Evolutionary conservation across 2,888 invertebrate species (phyloP), one percentile per base, ranked within the genome.

Genomic region (Unio pictorum): DNA sequence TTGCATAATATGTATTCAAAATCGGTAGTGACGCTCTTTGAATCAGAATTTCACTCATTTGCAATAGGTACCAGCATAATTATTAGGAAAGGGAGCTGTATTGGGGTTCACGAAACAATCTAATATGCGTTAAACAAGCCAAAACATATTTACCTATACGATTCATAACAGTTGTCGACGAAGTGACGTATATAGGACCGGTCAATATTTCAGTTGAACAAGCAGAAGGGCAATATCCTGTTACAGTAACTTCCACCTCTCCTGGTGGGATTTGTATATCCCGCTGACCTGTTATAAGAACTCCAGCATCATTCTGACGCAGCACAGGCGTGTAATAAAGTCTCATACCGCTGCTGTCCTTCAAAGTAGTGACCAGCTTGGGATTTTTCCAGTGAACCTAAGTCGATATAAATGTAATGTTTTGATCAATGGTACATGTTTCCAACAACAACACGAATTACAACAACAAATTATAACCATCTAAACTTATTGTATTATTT

Each of bases 111-210:
- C 8, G 0, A 45, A 45, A 45, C 45, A 45, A 45, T 45, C 7
- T 45, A 45, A 45, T 45, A 45, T 11, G 45, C 4, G 11, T 45
- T 45, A 1, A 64, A 68, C 34, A 20, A 61, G 34, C 23, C 26
- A 65, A 30, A 55, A 68, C 60, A n/a, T 55, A n/a, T 58, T 62
- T 68, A 78, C 78, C 76, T 57, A 74, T 64, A 26, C 65, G 68
- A 62, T 78, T 76, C 78, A 78, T 78, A 55, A 76, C 76, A 55
- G 73, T 76, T 20, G 67, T 26, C 5, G 66, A 71, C 8, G 63
- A 58, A 20, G 76, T 68, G 26, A 78, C 34, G 56, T 74, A 73
- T 26, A 78, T 63, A 15, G 66, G 55, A 15, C 58, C 64, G n/a
- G 66, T 67, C 20, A 80, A 57, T n/a, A 66, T 55, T 8, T 26